These are phyloP conservation scores for Ornithoptera alexandrae DNA, from an alignment of 2,888 invertebrate species.

Conservation along the genomic window DNA sequence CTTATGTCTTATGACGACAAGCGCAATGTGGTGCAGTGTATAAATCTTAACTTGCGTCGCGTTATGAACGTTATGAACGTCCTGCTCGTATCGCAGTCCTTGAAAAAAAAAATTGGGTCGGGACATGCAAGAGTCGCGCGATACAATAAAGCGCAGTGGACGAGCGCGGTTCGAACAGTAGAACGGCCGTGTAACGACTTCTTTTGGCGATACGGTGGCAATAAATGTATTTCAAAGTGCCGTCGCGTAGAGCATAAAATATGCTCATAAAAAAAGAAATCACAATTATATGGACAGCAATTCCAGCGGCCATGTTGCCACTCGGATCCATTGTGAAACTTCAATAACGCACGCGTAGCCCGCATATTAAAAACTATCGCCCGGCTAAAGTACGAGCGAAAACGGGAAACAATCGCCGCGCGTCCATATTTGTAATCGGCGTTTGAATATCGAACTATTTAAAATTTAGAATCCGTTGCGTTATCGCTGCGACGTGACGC, in stretches of 20 bases:
- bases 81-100: too few relatives aligned
- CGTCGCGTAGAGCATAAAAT: slow-evolving; percentile 27
- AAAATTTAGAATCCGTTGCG: slow-evolving; percentile 79
- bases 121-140: too few relatives aligned
- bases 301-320: slow-evolving; percentile 59
- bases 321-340: slow-evolving; percentile 72
- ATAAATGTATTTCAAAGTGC: slow-evolving; percentile 21
- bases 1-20: too few relatives aligned
- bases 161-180: not conserved
- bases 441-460: slow-evolving; percentile 78
- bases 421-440: slow-evolving; percentile 74
- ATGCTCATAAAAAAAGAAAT: slow-evolving; percentile 36
- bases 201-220: slow-evolving; percentile 22
- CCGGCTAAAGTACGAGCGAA: slow-evolving; percentile 66
- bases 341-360: slow-evolving; percentile 71
- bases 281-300: slow-evolving; percentile 47
- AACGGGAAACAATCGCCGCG: slow-evolving; percentile 75
- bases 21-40: too few relatives aligned
- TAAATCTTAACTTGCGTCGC: too few relatives aligned
- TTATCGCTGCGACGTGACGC: slow-evolving; percentile 75
- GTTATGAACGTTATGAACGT: too few relatives aligned
- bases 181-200: not conserved
- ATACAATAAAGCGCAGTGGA: not conserved
- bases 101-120: too few relatives aligned
- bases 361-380: slow-evolving; percentile 74